phyloP scores from a whole-genome alignment of 2,797 vertebrate species.

The Atherinosoma microstoma region DNA sequence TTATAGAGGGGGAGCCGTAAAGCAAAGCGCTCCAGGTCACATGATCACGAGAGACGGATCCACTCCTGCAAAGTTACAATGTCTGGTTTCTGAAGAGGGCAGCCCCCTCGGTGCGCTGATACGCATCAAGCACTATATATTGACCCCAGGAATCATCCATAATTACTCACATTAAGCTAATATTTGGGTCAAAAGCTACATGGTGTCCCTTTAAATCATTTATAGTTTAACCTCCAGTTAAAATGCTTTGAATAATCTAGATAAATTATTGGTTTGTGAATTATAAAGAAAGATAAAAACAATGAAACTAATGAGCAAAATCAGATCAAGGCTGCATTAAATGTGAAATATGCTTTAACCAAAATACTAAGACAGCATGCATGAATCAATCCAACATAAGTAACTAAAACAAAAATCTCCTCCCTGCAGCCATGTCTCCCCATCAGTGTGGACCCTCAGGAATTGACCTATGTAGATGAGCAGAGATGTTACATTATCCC shows the following conservation, averaged over 20 bases:
- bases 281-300: not conserved
- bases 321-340: not conserved
- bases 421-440: conserved; percentile 86
- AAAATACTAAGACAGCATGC: not conserved
- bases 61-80: too few relatives aligned
- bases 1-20: too few relatives aligned
- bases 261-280: not conserved
- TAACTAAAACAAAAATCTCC: not conserved
- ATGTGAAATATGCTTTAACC: not conserved
- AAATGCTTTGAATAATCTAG: not conserved
- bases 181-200: too few relatives aligned
- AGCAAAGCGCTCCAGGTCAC: too few relatives aligned
- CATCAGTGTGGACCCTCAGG: conserved; percentile 85
- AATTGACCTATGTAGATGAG: conserved; percentile 78
- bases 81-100: too few relatives aligned
- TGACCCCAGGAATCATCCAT: too few relatives aligned
- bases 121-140: too few relatives aligned
- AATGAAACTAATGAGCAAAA: not conserved
- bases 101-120: too few relatives aligned
- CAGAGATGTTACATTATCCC: conserved; percentile 86
- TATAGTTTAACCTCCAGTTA: not conserved
- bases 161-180: too few relatives aligned
- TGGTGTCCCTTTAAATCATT: not conserved
- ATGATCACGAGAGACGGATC: too few relatives aligned
- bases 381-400: conserved; percentile 1